Evolutionary conservation across 2,797 vertebrate species (phyloP).

Genomic region (Diplodus puntazzo): DNA sequence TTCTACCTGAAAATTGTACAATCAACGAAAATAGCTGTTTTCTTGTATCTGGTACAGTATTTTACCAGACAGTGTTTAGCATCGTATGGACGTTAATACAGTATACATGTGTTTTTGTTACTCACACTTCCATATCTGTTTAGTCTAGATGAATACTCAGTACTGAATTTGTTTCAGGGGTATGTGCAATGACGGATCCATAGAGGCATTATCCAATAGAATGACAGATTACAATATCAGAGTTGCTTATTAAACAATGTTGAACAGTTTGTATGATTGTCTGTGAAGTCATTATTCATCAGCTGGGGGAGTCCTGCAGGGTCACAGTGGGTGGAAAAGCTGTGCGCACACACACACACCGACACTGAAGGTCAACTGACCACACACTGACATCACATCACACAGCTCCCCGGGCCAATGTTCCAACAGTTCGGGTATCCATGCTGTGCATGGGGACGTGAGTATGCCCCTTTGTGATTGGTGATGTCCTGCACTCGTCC

Average conservation of each 20-base stretch:
- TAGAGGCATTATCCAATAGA: conserved; percentile 73
- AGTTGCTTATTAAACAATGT: conserved; percentile 76
- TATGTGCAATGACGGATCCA: conserved; percentile 80
- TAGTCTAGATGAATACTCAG: conserved; percentile 54
- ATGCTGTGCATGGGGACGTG: conserved; percentile 20
- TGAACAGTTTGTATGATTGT: conserved; percentile 46
- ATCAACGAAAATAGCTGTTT: conserved; percentile 60
- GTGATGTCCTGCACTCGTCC: conserved; percentile 4
- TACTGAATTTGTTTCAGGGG: conserved; percentile 76
- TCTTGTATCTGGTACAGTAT: conserved; percentile 63
- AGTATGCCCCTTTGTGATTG: conserved; percentile 29
- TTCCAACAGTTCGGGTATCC: conserved; percentile 43
- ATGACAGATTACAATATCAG: conserved; percentile 63
- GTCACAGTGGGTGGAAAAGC: background rate
- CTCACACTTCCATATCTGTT: conserved; percentile 64
- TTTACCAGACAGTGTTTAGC: conserved; percentile 60
- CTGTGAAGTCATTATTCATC: conserved; percentile 29
- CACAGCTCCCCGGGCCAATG: conserved; percentile 52
- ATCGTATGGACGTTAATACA: conserved; percentile 65
- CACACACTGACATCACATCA: conserved; percentile 22
- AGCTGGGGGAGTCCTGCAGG: background rate
- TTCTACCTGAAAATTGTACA: conserved; percentile 72
- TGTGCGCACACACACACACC: background rate
- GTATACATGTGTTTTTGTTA: conserved; percentile 71
- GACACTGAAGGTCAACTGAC: conserved; percentile 59